Evolutionary conservation across 2,113 vertebrate species (phyloP), one percentile per base, ranked within the genome.

Genomic region (Atherinomorus stipes): DNA sequence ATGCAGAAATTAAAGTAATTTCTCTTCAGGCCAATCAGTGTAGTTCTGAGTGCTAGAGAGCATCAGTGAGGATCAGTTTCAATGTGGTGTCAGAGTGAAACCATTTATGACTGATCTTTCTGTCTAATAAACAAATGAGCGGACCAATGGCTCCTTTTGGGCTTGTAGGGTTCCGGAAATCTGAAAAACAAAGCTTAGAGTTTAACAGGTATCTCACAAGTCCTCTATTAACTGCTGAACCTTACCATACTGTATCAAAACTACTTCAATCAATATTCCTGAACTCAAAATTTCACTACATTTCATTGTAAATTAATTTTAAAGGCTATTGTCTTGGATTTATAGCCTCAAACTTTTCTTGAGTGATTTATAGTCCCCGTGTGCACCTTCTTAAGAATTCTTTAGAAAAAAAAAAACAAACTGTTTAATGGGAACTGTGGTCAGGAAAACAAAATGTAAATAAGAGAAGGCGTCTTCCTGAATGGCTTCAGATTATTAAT

Each of bases 21-120:
- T 89, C 83, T 85, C 86, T 50, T 73, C 7, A 67, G 86, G 86
- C 81, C 83, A 77, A 90, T 90, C 83, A 76, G 81, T 57, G 80
- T 62, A 34, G 74, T 81, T 67, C 75, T 51, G 60, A 79, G 79
- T 52, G 71, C 67, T 62, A 40, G 72, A 50, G 67, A 70, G 74
- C 53, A 16, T 37, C 7, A 63, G 65, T 4, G 78, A n/a, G 80
- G 66, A 71, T 86, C 76, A 67, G 69, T 81, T 63, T 79, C 79
- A 71, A 74, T 74, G 66, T 88, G 87, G 78, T 21, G 80, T 80
- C 69, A 62, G 66, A 80, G 80, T 71, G 61, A 74, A 61, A 87
- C 87, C 83, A 74, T 70, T 87, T 78, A 78, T 58, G 60, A 63
- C 75, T 75, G 75, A 87, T 85, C 83, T 64, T 83, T 64, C 57